A percentile compares a stretch with the other conserved stretches of the same genome.
These are phyloP conservation scores for Erpobdella octoculata DNA, from an alignment of 2,888 invertebrate genomes.

Conservation along the genomic window DNA sequence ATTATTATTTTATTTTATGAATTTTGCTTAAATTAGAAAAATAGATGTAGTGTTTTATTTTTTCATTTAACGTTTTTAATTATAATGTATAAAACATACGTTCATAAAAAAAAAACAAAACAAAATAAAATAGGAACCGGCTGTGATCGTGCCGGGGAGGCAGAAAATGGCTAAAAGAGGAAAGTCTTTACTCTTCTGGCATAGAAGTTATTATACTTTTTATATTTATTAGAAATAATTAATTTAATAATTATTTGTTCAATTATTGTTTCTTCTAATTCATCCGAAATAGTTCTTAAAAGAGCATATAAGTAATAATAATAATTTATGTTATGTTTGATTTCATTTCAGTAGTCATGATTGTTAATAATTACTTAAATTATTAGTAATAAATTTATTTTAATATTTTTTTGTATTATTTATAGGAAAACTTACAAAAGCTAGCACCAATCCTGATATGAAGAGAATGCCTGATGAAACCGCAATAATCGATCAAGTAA, in stretches of 20 bases:
- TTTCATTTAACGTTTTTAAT: too few relatives aligned
- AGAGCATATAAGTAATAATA: background rate
- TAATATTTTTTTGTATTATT: background rate
- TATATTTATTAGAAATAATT: background rate
- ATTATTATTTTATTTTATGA: too few relatives aligned
- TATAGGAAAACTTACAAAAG: conserved; percentile 8
- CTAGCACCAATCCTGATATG: conserved; percentile 9
- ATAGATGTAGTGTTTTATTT: too few relatives aligned
- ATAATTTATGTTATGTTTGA: background rate
- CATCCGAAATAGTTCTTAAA: too few relatives aligned
- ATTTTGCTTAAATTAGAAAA: too few relatives aligned
- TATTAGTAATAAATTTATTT: background rate
- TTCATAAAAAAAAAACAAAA: too few relatives aligned
- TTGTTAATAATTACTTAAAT: background rate
- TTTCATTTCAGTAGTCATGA: background rate
- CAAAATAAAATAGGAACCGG: too few relatives aligned
- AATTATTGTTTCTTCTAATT: too few relatives aligned
- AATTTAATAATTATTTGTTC: background rate
- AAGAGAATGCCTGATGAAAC: background rate
- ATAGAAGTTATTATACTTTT: background rate
- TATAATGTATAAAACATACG: too few relatives aligned
- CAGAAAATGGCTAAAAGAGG: conserved; percentile 3
- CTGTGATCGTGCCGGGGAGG: background rate
- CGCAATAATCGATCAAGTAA: too few relatives aligned
- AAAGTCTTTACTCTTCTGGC: conserved; percentile 22